Base-by-base conservation (phyloP, 2,113 vertebrate genomes). In the Bos javanicus region DNA sequence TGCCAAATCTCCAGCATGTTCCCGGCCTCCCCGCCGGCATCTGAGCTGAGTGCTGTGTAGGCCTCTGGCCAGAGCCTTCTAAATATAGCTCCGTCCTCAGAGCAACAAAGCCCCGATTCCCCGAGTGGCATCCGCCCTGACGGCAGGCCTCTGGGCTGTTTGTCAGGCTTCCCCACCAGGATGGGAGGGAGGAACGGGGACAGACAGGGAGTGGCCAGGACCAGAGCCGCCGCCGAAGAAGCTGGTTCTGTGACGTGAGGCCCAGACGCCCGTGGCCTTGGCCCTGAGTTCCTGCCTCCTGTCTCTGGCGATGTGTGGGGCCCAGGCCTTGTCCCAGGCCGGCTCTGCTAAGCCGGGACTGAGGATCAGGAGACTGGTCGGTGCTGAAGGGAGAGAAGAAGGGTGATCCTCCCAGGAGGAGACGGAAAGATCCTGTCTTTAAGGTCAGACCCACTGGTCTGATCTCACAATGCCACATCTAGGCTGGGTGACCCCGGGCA, bases 41-140 rank as follows among this genome's bases (percentile, higher is more conserved):
- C 81, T 71, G 81, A 48, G 23, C 56, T 1, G 12, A 90, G 36
- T 8, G 36, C 62, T 4, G 13, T 3, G 23, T 36, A 33, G 30
- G n/a, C 76, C 60, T 67, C 46, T 3, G 7, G 67, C 92, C 93
- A 92, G 94, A 46, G 12, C 93, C 67, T 96, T 94, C 97, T 97
- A 98, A 98, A 97, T 94, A 97, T 93, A 97, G 90, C 64, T 88
- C 59, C 57, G 2, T 94, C 78, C 57, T 30, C 6, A 0, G n/a
- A n/a, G 76, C 60, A n/a, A 82, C 95, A 87, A 36, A 88, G 83
- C 33, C 39, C 1, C 1, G 12, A 16, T n/a, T 39, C 39, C 11
- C 21, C 2, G 90, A 80, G 80, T 50, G 90, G 54, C 76, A 80
- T 46, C 39, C 5, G 46, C 26, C 17, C 59, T 3, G 3, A 5